phyloP scores from a whole-genome alignment of 2,888 invertebrate species.

The Lucinisca nassula region DNA sequence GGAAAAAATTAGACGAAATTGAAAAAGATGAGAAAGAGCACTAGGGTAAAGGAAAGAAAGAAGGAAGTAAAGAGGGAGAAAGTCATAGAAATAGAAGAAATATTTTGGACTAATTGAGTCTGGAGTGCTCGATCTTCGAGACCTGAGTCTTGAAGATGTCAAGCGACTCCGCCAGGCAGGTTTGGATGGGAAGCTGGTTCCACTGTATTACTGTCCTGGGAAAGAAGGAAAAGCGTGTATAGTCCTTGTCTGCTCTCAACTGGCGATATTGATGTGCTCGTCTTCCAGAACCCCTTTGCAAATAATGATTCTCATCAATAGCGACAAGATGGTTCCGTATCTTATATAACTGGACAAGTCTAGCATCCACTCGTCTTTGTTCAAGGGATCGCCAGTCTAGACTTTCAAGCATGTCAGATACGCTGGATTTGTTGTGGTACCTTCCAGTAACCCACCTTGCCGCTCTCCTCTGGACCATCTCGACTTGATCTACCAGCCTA shows the following conservation, averaged over 20 bases:
- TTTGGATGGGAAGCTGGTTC: not conserved
- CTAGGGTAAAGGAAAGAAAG: not conserved
- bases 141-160: not conserved
- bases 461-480: not conserved
- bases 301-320: not conserved
- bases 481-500: slow-evolving; percentile 1
- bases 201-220: not conserved
- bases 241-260: not conserved
- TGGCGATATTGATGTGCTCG: too few relatives aligned
- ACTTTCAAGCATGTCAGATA: not conserved
- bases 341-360: not conserved
- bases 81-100: not conserved
- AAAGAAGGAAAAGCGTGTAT: too few relatives aligned
- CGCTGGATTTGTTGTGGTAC: not conserved
- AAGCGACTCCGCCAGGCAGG: not conserved
- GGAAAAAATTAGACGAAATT: too few relatives aligned
- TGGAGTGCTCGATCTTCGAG: too few relatives aligned
- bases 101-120: not conserved
- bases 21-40: too few relatives aligned
- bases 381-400: not conserved
- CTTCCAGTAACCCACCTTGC: not conserved
- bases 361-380: not conserved
- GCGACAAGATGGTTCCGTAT: not conserved
- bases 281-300: not conserved
- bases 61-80: slow-evolving; percentile 1